Conservation (phyloP, 1,140 invertebrate species). For the Rhopalosiphum maidis region DNA sequence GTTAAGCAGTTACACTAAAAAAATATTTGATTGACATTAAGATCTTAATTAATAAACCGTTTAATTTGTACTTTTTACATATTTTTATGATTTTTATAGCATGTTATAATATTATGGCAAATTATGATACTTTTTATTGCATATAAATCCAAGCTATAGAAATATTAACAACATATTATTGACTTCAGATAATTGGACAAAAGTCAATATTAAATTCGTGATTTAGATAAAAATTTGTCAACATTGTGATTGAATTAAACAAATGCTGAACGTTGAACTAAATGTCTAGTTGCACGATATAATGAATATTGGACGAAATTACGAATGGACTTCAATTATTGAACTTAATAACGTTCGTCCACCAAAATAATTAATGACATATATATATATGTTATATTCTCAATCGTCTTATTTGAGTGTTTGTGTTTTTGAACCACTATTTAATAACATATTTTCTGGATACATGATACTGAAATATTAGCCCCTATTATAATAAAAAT, state of each 20-base stretch:
- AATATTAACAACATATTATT: neutral
- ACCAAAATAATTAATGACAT: neutral
- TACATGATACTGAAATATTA: too few relatives aligned
- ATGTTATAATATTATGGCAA: neutral
- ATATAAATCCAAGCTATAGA: neutral
- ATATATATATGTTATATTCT: too few relatives aligned
- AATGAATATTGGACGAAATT: neutral
- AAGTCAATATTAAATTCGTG: too few relatives aligned
- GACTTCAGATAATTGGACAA: neutral
- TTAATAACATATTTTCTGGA: too few relatives aligned
- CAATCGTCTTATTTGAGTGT: neutral
- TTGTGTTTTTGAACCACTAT: neutral
- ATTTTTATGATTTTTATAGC: neutral
- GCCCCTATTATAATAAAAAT: too few relatives aligned
- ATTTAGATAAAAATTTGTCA: neutral
- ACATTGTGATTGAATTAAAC: neutral
- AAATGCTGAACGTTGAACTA: neutral
- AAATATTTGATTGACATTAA: neutral
- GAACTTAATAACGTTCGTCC: neutral
- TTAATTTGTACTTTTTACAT: neutral
- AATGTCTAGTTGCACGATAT: neutral
- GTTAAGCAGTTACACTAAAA: too few relatives aligned
- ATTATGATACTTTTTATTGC: neutral
- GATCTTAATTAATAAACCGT: neutral
- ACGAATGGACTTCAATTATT: neutral